These are phyloP conservation scores for Ceramica pisi DNA, from an alignment of 2,888 invertebrate genomes.

Conservation along the genomic window DNA sequence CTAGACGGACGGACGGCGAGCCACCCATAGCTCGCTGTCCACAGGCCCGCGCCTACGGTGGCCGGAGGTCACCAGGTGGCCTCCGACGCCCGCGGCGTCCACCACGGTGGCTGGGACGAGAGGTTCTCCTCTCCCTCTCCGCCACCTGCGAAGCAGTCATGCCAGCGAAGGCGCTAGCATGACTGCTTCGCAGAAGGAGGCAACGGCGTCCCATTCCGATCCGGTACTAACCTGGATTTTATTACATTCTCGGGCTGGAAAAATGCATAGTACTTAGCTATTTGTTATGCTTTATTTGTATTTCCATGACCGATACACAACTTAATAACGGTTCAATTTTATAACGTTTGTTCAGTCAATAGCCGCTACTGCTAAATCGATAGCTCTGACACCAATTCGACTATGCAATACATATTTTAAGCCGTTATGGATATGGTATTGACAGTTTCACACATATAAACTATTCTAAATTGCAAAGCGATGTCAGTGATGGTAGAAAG, in stretches of 20 bases:
- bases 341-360: slow-evolving; percentile 15
- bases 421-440: slow-evolving; percentile 3
- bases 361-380: slow-evolving; percentile 21
- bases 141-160: no score
- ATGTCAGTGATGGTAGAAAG: slow-evolving; percentile 28
- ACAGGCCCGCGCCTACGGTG: no score
- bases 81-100: no score
- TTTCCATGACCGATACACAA: neutral
- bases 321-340: slow-evolving; percentile 14
- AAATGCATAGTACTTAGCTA: neutral
- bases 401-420: slow-evolving; percentile 31
- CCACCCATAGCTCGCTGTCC: no score
- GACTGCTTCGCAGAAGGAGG: no score
- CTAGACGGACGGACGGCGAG: no score
- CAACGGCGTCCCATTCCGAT: no score
- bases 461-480: slow-evolving; percentile 22
- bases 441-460: slow-evolving; percentile 19
- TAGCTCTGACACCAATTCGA: slow-evolving; percentile 26
- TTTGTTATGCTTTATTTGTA: neutral
- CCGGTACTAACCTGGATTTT: no score
- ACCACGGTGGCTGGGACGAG: no score
- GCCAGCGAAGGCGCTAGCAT: no score
- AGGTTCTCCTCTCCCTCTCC: no score
- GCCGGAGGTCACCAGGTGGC: no score
- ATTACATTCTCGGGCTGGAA: neutral